Evolutionary conservation across 2,797 vertebrate genomes (phyloP).

Genomic region (Periophthalmus magnuspinnatus): DNA sequence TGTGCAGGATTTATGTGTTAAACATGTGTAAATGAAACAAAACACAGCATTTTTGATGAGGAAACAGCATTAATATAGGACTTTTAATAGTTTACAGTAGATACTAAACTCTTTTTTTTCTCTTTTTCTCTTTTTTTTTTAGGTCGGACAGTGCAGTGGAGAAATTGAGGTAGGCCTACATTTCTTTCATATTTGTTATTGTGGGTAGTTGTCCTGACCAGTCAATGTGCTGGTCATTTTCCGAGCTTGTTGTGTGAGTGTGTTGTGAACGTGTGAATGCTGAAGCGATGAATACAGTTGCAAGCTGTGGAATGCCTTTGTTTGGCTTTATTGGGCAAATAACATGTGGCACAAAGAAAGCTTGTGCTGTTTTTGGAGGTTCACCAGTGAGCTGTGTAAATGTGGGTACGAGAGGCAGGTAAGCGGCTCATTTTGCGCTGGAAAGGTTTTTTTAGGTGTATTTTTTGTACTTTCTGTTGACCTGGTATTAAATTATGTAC

Average conservation of each 20-base stretch:
- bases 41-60: no score
- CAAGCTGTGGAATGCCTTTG: slow-evolving; percentile 80
- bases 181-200: slow-evolving; percentile 4
- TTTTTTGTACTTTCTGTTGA: background rate
- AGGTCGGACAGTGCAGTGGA: slow-evolving; percentile 81
- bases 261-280: slow-evolving; percentile 67
- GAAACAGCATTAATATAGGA: no score
- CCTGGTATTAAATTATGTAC: background rate
- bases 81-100: no score
- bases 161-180: slow-evolving; percentile 73
- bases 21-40: no score
- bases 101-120: background rate
- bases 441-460: background rate
- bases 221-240: slow-evolving; percentile 54
- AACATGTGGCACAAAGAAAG: slow-evolving; percentile 66
- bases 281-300: slow-evolving; percentile 74
- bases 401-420: slow-evolving; percentile 35
- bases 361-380: slow-evolving; percentile 56
- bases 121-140: slow-evolving; percentile 12
- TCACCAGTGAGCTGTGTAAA: slow-evolving; percentile 30
- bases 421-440: background rate
- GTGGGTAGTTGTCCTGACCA: slow-evolving; percentile 27
- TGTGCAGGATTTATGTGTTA: no score
- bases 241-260: slow-evolving; percentile 63
- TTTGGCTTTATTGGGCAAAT: slow-evolving; percentile 76